phyloP scores from a whole-genome alignment of 2,113 vertebrate species.

The Illadopsis cleaveri region DNA sequence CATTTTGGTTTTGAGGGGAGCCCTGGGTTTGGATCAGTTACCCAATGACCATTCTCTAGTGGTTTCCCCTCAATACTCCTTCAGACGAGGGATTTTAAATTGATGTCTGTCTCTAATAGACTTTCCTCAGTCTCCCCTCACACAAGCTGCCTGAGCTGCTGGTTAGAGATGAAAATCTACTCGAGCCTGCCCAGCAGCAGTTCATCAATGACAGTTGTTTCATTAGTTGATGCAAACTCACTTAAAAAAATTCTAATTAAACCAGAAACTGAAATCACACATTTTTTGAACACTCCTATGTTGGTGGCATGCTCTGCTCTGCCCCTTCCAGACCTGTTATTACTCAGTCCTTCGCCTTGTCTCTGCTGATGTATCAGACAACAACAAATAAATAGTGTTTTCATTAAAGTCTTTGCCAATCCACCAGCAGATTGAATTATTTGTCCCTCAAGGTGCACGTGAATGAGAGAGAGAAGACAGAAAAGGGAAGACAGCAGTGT shows the following conservation, averaged over 20 bases:
- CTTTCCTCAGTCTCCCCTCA: not conserved
- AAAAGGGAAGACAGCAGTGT: not conserved
- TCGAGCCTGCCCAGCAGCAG: constrained; percentile 32
- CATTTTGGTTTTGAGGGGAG: not conserved
- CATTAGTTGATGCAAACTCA: constrained; percentile 43
- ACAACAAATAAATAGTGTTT: constrained; percentile 36
- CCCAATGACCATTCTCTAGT: not conserved
- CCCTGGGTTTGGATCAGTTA: not conserved
- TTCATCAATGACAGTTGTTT: constrained; percentile 59
- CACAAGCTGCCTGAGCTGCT: not conserved
- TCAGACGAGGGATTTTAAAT: constrained; percentile 36
- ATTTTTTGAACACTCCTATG: not conserved
- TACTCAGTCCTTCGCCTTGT: not conserved
- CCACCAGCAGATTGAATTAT: constrained; percentile 13
- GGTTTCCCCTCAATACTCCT: not conserved
- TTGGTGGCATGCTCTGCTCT: not conserved
- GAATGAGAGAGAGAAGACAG: not conserved
- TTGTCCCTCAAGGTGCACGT: not conserved
- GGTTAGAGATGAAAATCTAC: constrained; percentile 50
- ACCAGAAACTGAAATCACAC: constrained; percentile 7
- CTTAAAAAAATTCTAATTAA: constrained; percentile 64
- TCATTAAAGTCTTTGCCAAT: constrained; percentile 32
- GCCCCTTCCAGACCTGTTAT: not conserved
- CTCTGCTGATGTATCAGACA: not conserved
- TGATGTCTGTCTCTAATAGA: constrained; percentile 29